A percentile compares a stretch with the other conserved stretches of the same genome.
Evolutionary conservation across 2,797 vertebrate species (phyloP).

Genomic region (Melanotaenia boesemani): DNA sequence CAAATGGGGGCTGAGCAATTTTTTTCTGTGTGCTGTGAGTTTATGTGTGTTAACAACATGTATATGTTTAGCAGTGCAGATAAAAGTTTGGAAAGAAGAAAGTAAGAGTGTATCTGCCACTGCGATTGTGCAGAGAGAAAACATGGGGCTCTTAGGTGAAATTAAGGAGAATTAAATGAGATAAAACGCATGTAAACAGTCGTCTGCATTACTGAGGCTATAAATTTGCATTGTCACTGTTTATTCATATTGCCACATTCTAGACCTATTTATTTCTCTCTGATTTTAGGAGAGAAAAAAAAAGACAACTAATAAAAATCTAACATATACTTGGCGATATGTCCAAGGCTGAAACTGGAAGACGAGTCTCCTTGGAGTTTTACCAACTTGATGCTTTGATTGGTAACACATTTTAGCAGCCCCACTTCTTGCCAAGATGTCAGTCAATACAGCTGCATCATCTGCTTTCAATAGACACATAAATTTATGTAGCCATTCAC

Average conservation of each 20-base stretch:
- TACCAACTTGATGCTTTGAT: not conserved
- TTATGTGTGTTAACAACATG: slow-evolving; percentile 27
- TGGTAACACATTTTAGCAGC: slow-evolving; percentile 7
- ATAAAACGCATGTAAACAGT: not conserved
- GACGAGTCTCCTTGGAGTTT: not conserved
- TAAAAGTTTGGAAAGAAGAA: slow-evolving; percentile 22
- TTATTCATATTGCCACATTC: not conserved
- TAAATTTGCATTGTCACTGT: not conserved
- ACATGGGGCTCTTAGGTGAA: not conserved
- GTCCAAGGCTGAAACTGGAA: not conserved
- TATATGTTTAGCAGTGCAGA: slow-evolving; percentile 29
- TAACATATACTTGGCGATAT: not conserved
- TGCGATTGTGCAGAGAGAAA: not conserved
- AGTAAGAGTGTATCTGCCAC: not conserved
- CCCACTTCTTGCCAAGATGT: slow-evolving; percentile 5
- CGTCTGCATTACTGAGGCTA: too few relatives aligned
- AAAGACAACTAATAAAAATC: not conserved
- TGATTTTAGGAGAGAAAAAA: not conserved
- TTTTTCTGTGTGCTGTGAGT: slow-evolving; percentile 3
- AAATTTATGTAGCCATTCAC: not conserved
- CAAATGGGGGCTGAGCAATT: slow-evolving; percentile 24
- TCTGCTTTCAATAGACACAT: slow-evolving; percentile 2
- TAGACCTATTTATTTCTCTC: not conserved
- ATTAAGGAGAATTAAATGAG: not conserved
- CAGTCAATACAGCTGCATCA: not conserved